Percentiles rank a stretch among this genome's conserved stretches.
These are phyloP conservation scores for Bombus confusus DNA, from an alignment of 1,140 invertebrate genomes.

Conservation along the genomic window DNA sequence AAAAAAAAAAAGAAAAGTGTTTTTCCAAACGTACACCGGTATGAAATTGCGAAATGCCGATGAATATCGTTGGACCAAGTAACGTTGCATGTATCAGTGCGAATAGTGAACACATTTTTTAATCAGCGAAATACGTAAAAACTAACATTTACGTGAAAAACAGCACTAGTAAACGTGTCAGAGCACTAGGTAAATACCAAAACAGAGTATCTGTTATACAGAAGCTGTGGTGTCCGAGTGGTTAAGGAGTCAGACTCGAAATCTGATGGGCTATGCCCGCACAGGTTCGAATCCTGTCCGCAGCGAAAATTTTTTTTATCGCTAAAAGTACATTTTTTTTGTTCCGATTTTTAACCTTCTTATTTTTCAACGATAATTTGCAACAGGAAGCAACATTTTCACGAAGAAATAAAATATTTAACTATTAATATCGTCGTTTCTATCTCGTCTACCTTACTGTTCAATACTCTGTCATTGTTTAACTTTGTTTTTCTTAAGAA, in stretches of 20 bases:
- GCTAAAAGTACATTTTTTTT: constrained; percentile 4
- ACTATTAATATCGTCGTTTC: not conserved
- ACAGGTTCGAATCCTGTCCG: constrained; percentile 87
- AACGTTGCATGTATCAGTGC: no score
- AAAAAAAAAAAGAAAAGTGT: no score
- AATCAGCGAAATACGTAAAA: not conserved
- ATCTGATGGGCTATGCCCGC: constrained; percentile 86
- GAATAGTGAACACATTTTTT: no score
- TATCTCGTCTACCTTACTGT: no score
- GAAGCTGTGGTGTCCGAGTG: constrained; percentile 82
- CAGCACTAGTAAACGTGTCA: not conserved
- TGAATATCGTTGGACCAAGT: no score
- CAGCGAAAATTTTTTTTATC: constrained; percentile 80
- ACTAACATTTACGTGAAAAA: not conserved
- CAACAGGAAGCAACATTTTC: not conserved
- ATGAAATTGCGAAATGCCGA: no score
- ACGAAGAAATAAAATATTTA: constrained; percentile 13
- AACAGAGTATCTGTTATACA: not conserved
- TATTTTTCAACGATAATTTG: not conserved
- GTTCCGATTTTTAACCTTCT: not conserved
- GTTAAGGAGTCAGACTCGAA: constrained; percentile 86
- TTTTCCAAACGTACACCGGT: no score
- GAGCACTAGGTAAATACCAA: accelerated
- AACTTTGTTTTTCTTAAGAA: not conserved
- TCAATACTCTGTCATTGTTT: not conserved